Evolutionary conservation across 2,888 invertebrate species (phyloP).

Genomic region (Spodoptera littoralis): DNA sequence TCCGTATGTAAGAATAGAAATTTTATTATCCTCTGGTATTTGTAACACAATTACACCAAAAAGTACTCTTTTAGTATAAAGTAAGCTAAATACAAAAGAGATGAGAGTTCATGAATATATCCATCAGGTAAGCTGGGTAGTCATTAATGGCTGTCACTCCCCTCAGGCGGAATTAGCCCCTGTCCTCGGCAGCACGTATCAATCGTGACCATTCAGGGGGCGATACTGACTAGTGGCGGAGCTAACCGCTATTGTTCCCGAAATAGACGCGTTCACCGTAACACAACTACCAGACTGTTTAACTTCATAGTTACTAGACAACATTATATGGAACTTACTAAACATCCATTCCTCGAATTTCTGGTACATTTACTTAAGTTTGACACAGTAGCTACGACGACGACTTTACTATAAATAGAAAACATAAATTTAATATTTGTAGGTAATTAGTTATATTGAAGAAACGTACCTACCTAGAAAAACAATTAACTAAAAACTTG

Average conservation of each 20-base stretch:
- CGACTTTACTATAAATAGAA: too few species aligned
- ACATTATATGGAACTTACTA: constrained; percentile 15
- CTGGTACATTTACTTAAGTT: constrained; percentile 1
- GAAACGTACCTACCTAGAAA: too few species aligned
- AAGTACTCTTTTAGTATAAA: too few species aligned
- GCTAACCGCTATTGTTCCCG: constrained; percentile 44
- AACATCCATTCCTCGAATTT: constrained; percentile 6
- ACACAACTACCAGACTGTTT: constrained; percentile 31
- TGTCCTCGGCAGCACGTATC: constrained; percentile 38
- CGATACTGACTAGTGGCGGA: constrained; percentile 35
- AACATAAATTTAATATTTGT: too few species aligned
- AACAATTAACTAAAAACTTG: too few species aligned
- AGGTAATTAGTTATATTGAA: too few species aligned
- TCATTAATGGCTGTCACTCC: constrained; percentile 11
- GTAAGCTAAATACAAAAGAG: too few species aligned
- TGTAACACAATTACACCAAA: too few species aligned
- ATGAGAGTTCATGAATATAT: too few species aligned
- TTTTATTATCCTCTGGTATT: too few species aligned
- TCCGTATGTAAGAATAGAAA: too few species aligned
- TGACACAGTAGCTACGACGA: too few species aligned
- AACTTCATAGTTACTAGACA: constrained; percentile 16
- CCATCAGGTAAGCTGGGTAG: constrained; percentile 4
- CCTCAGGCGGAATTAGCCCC: constrained; percentile 26
- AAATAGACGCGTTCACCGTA: constrained; percentile 37
- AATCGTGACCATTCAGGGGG: constrained; percentile 36